Evolutionary conservation across 2,797 vertebrate species (phyloP), one percentile per base, ranked within the genome.

Genomic region (Lophius americanus): DNA sequence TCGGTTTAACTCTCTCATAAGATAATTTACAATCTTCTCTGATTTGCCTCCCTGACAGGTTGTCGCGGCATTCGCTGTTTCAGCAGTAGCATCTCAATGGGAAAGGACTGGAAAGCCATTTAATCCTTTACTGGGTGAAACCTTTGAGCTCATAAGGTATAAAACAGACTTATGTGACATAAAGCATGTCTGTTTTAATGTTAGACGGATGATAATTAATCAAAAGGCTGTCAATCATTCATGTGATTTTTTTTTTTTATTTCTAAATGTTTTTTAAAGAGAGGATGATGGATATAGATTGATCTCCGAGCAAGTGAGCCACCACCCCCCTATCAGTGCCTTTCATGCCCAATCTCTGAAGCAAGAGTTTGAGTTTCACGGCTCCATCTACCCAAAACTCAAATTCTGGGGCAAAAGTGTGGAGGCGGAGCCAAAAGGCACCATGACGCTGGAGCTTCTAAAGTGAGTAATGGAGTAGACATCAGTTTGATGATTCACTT

Each of bases 321-420:
- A 99, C 85, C 98, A 99, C 74, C 98, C 98, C 1, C 98, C 97
- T 0, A 9, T 99, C 85, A 99, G 98, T 87, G 96, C 97, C 51
- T 99, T 99, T 88, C 93, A 98, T 4, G 95, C 96, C 0, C 94
- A 99, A 93, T 96, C 96, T 33, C 93, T 98, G 83, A 94, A 92
- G 76, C 93, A 96, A 38, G 96, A 99, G 85, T 99, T 98, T 53
- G 66, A 95, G 82, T 99, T 99, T 81, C 98, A 99, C 0, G 97
- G 98, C 79, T 98, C 97, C 70, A 97, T 99, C 87, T 98, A 97
- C 87, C 98, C 98, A 13, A 99, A 99, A 86, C 94, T 99, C 56
- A 98, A 96, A 83, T 99, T 99, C 90, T 99, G 98, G 98, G 98
- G 97, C 0, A 99, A 99, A 91, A 99, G 98, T 36, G 95, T 99